Conservation (phyloP, 1,140 invertebrate species). For the Camponotus floridanus region DNA sequence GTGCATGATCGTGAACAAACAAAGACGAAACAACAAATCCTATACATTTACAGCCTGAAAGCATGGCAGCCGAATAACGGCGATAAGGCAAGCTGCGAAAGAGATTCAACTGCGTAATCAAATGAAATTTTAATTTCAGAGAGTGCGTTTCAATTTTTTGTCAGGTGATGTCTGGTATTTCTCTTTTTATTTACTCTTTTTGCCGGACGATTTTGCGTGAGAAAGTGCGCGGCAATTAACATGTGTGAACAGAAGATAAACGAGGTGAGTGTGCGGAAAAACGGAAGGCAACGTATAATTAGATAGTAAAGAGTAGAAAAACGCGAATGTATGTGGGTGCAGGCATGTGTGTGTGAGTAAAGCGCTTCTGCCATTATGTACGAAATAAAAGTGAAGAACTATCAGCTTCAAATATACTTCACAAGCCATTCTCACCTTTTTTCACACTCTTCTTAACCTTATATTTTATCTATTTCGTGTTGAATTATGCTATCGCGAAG, state of each 20-base stretch:
- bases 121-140: constrained; percentile 30
- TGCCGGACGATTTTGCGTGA: constrained; percentile 38
- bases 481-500: constrained; percentile 9
- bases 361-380: constrained; percentile 80
- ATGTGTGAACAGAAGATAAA: constrained; percentile 61
- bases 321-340: constrained; percentile 52
- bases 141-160: constrained; percentile 50
- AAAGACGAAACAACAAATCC: constrained; percentile 69
- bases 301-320: constrained; percentile 52
- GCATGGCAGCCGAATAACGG: constrained; percentile 69
- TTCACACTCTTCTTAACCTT: constrained; percentile 50
- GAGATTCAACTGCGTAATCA: constrained; percentile 48
- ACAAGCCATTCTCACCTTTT: constrained; percentile 84
- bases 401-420: constrained; percentile 76
- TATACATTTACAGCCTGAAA: constrained; percentile 73
- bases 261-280: constrained; percentile 53
- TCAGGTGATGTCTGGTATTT: constrained; percentile 12
- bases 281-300: constrained; percentile 45
- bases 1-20: constrained; percentile 13
- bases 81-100: constrained; percentile 70
- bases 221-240: constrained; percentile 55
- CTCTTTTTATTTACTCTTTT: constrained; percentile 11
- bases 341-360: constrained; percentile 70
- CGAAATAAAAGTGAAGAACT: constrained; percentile 76
- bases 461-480: constrained; percentile 60